Percentiles rank a stretch among this genome's conserved stretches.
phyloP scores from a whole-genome alignment of 2,888 invertebrate genomes.

The Chymomyza procnemis region DNA sequence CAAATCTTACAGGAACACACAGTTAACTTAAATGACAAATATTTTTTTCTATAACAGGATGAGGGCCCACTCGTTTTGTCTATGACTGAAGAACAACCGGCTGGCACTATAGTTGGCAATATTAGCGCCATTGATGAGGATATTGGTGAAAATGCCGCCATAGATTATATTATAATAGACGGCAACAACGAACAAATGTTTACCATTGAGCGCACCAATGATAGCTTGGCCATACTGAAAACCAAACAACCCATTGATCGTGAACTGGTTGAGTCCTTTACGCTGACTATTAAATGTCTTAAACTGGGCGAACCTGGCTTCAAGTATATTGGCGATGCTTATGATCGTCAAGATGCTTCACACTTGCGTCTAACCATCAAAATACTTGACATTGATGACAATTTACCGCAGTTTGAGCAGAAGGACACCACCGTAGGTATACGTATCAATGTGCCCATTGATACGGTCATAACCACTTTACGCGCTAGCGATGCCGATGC shows the following conservation, averaged over 20 bases:
- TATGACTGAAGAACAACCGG: conserved; percentile 84
- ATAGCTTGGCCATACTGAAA: conserved; percentile 83
- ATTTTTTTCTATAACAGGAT: conserved; percentile 80
- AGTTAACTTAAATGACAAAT: background rate
- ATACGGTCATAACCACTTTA: conserved; percentile 84
- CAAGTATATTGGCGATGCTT: conserved; percentile 76
- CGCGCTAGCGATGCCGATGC: conserved; percentile 85
- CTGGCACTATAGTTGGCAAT: conserved; percentile 84
- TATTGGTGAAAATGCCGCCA: conserved; percentile 85
- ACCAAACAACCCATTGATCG: conserved; percentile 84
- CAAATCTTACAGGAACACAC: conserved; percentile 13
- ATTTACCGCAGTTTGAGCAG: conserved; percentile 83
- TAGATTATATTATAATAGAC: conserved; percentile 86
- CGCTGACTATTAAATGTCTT: conserved; percentile 85
- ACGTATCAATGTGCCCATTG: conserved; percentile 86
- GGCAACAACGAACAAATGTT: conserved; percentile 86
- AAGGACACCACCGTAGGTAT: conserved; percentile 85
- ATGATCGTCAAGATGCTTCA: conserved; percentile 84
- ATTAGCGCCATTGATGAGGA: conserved; percentile 87
- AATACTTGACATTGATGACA: conserved; percentile 86
- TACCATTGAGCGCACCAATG: conserved; percentile 82
- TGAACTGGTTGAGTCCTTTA: conserved; percentile 81
- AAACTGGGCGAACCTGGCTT: conserved; percentile 80
- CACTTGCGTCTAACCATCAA: conserved; percentile 84
- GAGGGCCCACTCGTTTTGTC: conserved; percentile 83